phyloP scores from a whole-genome alignment of 2,888 invertebrate genomes.

The Drosophila mimica region DNA sequence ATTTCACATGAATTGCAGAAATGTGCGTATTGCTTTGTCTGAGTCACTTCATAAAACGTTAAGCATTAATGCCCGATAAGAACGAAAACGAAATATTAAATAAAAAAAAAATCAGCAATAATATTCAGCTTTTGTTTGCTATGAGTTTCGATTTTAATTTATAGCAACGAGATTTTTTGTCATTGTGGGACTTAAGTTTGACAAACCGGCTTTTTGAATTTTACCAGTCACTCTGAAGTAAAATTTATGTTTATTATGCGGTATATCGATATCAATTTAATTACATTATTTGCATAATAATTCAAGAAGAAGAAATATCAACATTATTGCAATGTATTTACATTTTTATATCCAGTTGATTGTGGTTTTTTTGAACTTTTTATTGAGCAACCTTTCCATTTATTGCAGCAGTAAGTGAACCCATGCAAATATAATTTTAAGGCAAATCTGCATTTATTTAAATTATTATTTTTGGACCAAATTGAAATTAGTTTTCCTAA shows the following conservation, averaged over 20 bases:
- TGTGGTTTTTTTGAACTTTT: not conserved
- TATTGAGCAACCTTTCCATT: not conserved
- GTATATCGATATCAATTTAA: slow-evolving; percentile 25
- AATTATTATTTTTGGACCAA: slow-evolving; percentile 9
- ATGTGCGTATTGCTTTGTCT: slow-evolving; percentile 36
- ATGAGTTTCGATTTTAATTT: slow-evolving; percentile 49
- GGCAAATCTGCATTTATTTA: not conserved
- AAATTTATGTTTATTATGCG: slow-evolving; percentile 39
- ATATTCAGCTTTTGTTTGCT: slow-evolving; percentile 31
- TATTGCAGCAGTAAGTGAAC: not conserved
- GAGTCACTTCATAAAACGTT: slow-evolving; percentile 63
- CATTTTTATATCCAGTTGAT: not conserved
- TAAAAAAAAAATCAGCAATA: slow-evolving; percentile 1
- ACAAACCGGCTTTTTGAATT: slow-evolving; percentile 32
- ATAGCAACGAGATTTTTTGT: slow-evolving; percentile 31
- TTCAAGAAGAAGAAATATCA: slow-evolving; percentile 1
- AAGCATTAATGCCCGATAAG: slow-evolving; percentile 45
- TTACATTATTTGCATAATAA: slow-evolving; percentile 30
- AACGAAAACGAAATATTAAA: slow-evolving; percentile 8
- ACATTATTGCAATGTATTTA: slow-evolving; percentile 12
- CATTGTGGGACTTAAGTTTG: slow-evolving; percentile 38
- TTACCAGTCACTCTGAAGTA: slow-evolving; percentile 53
- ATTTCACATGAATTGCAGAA: slow-evolving; percentile 73
- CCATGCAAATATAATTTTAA: not conserved
- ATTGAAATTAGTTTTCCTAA: slow-evolving; percentile 44